Evolutionary conservation across 2,888 invertebrate genomes (phyloP).

Genomic region (Malthinus flaveolus): DNA sequence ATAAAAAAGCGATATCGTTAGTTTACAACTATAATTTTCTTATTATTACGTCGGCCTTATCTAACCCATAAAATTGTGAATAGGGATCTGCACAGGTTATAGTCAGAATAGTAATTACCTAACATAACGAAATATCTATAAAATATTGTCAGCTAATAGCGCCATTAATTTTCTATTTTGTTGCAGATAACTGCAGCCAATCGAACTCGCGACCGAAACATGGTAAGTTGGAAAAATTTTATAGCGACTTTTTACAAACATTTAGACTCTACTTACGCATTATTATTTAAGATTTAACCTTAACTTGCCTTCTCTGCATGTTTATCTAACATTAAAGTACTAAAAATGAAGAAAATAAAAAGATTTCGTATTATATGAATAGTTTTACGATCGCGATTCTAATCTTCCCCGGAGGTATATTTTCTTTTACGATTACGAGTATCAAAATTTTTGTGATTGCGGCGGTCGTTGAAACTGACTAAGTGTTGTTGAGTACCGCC

Average conservation of each 20-base stretch:
- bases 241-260: too few species aligned
- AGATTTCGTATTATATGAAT: slow-evolving; percentile 12
- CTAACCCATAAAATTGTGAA: slow-evolving; percentile 1
- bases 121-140: neutral
- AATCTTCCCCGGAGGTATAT: slow-evolving; percentile 15
- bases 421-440: slow-evolving; percentile 17
- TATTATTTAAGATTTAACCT: too few species aligned
- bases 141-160: slow-evolving; percentile 3
- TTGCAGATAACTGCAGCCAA: slow-evolving; percentile 16
- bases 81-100: neutral
- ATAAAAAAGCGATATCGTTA: slow-evolving; percentile 14
- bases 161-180: slow-evolving; percentile 17
- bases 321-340: neutral
- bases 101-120: slow-evolving; percentile 2
- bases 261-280: too few species aligned
- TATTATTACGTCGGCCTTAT: neutral
- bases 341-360: neutral
- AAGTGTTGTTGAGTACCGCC: slow-evolving; percentile 17
- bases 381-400: slow-evolving; percentile 20
- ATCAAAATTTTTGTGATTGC: slow-evolving; percentile 23
- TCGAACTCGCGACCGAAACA: neutral
- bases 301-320: too few species aligned
- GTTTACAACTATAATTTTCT: neutral
- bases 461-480: slow-evolving; percentile 9
- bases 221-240: too few species aligned